Conservation (phyloP, 1,140 invertebrate genomes). For the Pseudomyrmex flavicornis region DNA sequence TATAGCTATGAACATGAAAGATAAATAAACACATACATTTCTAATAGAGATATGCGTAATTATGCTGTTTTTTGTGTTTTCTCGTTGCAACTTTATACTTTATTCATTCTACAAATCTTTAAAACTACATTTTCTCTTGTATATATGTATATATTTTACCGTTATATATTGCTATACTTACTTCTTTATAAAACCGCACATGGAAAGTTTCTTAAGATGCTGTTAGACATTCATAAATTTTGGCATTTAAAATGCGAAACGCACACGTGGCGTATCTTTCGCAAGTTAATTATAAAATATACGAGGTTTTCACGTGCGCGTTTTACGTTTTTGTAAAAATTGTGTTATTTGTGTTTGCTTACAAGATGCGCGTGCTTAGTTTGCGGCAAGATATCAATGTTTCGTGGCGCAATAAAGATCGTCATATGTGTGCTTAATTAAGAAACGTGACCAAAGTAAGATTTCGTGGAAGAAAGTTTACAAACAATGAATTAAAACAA, state of each 20-base stretch:
- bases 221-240: background rate
- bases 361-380: background rate
- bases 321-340: slow-evolving; percentile 13
- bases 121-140: no score
- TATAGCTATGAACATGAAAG: no score
- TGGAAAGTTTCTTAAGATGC: background rate
- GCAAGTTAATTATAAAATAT: background rate
- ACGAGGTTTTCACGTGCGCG: background rate
- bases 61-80: no score
- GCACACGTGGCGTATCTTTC: background rate
- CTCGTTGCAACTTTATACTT: no score
- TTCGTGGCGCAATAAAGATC: background rate
- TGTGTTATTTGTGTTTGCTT: background rate
- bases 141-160: no score
- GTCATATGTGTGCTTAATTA: background rate
- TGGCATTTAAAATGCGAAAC: background rate
- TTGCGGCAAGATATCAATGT: background rate
- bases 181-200: background rate
- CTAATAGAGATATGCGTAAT: no score
- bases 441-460: background rate
- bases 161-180: no score
- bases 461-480: slow-evolving; percentile 5
- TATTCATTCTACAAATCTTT: no score
- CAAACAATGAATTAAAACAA: slow-evolving; percentile 19
- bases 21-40: no score